phyloP scores from a whole-genome alignment of 2,113 vertebrate species.

The Cichladusa arquata region DNA sequence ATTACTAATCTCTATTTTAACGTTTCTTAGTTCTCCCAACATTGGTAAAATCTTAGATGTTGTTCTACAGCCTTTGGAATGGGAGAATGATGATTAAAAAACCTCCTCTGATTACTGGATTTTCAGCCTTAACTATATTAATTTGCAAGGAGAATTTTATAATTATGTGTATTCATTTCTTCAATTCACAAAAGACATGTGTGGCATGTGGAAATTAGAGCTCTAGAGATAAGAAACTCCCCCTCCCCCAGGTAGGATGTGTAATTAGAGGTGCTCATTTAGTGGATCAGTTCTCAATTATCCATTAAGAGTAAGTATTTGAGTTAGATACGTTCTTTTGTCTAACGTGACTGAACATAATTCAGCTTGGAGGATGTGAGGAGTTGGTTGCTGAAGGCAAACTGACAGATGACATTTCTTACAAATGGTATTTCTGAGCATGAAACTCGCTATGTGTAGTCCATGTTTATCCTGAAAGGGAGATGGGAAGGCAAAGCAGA shows the following conservation, averaged over 20 bases:
- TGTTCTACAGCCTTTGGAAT: background rate
- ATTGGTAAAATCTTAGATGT: background rate
- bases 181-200: slow-evolving; percentile 26
- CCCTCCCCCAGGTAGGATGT: background rate
- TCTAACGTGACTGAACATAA: slow-evolving; percentile 52
- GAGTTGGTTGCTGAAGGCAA: background rate
- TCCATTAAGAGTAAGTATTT: slow-evolving; percentile 40
- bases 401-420: slow-evolving; percentile 11
- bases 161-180: slow-evolving; percentile 14
- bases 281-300: slow-evolving; percentile 59
- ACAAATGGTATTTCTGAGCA: background rate
- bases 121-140: slow-evolving; percentile 22
- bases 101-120: background rate
- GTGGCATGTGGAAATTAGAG: background rate
- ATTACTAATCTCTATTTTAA: background rate
- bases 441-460: background rate
- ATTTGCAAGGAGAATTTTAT: slow-evolving; percentile 35
- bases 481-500: background rate
- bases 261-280: slow-evolving; percentile 63
- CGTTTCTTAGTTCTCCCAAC: background rate
- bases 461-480: background rate
- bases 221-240: background rate
- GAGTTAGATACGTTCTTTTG: slow-evolving; percentile 44
- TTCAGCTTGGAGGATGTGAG: background rate
- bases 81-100: background rate